These are phyloP conservation scores for Galeruca laticollis DNA, from an alignment of 2,888 invertebrate genomes.

Conservation along the genomic window DNA sequence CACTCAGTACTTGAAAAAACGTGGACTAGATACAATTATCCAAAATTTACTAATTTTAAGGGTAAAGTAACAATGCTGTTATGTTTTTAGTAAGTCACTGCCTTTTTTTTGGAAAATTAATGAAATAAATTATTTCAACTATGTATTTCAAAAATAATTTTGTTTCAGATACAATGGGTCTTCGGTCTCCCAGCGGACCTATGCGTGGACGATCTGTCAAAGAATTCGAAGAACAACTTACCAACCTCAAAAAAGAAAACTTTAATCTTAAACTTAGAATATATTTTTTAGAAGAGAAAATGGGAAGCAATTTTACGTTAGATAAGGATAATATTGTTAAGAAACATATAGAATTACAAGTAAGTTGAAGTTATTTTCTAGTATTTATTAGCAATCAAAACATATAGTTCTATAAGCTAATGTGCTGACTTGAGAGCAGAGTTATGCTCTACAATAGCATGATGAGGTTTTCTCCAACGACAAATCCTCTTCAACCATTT, in stretches of 20 bases:
- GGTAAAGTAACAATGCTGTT: neutral
- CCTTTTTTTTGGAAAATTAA: too few species aligned
- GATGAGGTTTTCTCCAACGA: too few species aligned
- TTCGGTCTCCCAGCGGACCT: constrained; percentile 58
- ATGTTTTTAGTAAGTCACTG: too few species aligned
- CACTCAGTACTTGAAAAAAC: too few species aligned
- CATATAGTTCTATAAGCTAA: too few species aligned
- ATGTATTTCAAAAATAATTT: constrained; percentile 17
- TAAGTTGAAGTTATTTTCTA: constrained; percentile 58
- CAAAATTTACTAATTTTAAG: too few species aligned
- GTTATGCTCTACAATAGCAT: too few species aligned
- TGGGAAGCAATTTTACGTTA: constrained; percentile 74
- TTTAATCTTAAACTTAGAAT: constrained; percentile 92
- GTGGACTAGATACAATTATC: too few species aligned
- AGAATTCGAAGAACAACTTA: constrained; percentile 90
- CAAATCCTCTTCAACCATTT: too few species aligned
- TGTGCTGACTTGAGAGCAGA: too few species aligned
- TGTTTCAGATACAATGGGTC: constrained; percentile 58
- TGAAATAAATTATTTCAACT: too few species aligned
- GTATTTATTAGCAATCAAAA: constrained; percentile 18
- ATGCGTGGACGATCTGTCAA: constrained; percentile 78
- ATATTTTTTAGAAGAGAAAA: constrained; percentile 89
- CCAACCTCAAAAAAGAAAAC: constrained; percentile 87
- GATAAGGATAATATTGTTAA: constrained; percentile 78
- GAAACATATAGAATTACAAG: constrained; percentile 77